Conservation (phyloP, 2,113 vertebrate species). For the Pluvianellus socialis region DNA sequence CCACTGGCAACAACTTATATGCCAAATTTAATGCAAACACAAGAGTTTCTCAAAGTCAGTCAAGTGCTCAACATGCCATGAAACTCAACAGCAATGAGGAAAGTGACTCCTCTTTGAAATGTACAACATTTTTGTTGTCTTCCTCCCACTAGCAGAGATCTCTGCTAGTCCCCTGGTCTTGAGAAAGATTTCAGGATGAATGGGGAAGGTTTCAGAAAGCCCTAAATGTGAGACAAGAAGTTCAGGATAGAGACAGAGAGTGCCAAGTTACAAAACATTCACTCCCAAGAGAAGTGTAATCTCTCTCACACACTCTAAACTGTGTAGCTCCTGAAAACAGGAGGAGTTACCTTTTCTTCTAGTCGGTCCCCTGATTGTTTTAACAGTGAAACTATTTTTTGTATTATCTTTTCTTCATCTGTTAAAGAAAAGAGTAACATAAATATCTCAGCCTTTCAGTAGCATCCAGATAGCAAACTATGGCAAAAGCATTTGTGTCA, state of each 20-base stretch:
- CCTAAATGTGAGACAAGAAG: neutral
- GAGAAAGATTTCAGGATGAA: neutral
- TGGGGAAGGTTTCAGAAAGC: neutral
- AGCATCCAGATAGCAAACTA: neutral
- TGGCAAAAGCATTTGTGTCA: neutral
- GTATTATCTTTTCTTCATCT: constrained; percentile 66
- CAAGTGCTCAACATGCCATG: neutral
- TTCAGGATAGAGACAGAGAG: neutral
- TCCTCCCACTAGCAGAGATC: neutral
- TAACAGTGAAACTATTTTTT: constrained; percentile 78
- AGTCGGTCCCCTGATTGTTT: constrained; percentile 75
- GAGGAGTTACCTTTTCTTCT: constrained; percentile 69
- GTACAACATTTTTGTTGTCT: neutral
- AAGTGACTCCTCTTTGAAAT: neutral
- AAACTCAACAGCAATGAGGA: neutral
- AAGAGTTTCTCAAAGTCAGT: neutral
- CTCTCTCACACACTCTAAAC: neutral
- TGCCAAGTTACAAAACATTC: neutral
- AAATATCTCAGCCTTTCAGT: neutral
- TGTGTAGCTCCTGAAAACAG: neutral
- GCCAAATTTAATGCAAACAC: neutral
- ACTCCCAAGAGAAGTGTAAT: neutral
- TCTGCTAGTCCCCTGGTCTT: neutral
- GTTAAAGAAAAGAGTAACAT: constrained; percentile 13
- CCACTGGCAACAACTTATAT: neutral